Conservation (phyloP, 1,140 invertebrate species). For the Eriocheir sinensis region DNA sequence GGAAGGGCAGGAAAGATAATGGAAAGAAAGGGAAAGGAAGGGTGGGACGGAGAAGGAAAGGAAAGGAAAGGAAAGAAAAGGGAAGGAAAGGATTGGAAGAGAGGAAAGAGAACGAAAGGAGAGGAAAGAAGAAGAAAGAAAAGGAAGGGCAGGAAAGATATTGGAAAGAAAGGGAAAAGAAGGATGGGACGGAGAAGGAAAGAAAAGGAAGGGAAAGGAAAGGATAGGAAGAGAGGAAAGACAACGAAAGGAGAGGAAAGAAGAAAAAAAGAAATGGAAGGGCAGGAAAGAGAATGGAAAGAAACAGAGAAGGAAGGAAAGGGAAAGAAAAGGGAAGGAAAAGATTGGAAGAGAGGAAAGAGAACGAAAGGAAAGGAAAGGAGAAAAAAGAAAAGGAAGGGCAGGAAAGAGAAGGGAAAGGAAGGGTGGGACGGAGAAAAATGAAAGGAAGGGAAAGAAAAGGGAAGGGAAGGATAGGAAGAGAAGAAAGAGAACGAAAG, state of each 20-base stretch:
- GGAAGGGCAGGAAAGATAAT: no score
- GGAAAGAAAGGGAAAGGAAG: no score
- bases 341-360: neutral
- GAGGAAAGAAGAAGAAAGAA: no score
- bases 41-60: no score
- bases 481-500: no score
- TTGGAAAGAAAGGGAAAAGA: neutral
- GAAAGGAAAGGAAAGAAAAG: no score
- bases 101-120: no score
- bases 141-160: no score
- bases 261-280: neutral
- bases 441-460: no score
- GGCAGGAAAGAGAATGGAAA: no score
- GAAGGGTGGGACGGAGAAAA: neutral
- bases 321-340: slow-evolving; percentile 8
- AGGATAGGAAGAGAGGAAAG: neutral
- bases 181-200: neutral
- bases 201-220: slow-evolving; percentile 1
- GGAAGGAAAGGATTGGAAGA: no score
- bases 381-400: neutral
- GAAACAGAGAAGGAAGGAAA: neutral
- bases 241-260: neutral
- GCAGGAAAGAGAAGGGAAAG: neutral
- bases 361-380: neutral
- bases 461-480: no score